Base-by-base conservation (phyloP, 1,140 invertebrate species). In the Linepithema humile region DNA sequence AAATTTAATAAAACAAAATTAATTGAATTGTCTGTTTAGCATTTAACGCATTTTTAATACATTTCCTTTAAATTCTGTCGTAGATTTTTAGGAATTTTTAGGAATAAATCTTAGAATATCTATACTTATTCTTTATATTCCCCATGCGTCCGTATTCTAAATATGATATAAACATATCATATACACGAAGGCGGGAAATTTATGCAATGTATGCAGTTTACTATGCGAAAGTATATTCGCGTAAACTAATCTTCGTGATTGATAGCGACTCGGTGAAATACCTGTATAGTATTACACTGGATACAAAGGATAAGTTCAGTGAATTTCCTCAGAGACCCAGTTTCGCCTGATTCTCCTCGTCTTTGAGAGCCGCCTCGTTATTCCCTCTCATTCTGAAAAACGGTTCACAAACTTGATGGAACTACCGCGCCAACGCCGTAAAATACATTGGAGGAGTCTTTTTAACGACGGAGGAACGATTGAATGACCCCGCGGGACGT, bases 381-480 rank as follows among this genome's bases (percentile, higher is more conserved):
- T n/a, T 48, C 50, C 70, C 62, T 10, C n/a, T 23, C 10, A 38
- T 74, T 38, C 70, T 74, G 67, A 82, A 77, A 82, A 82, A 82
- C 50, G 65, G 23, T 40, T 45, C 29, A n/a, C 38, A 82, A 72
- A 82, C 77, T 82, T 60, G 65, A 82, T 57, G 65, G 65, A 82
- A 45, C 50, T 69, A 4, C 65, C 10, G 12, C 32, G 65, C 50
- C 65, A 57, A 26, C n/a, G 20, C 23, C 57, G 74, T 73, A 75
- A 83, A 83, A 74, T 50, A 38, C 70, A 43, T 38, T 40, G 23
- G 48, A 50, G 35, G 48, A 83, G 29, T 6, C 80, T 75, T 83
- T n/a, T n/a, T n/a, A 75, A 83, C 80, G 80, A 82, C 29, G 80
- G 17, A 12, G 15, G 23, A 82, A 32, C 48, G 20, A 65, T 77